Percentiles rank a stretch among this genome's conserved stretches.
Evolutionary conservation across 1,140 invertebrate species (phyloP).

Genomic region (Pseudomyrmex dendroicus): DNA sequence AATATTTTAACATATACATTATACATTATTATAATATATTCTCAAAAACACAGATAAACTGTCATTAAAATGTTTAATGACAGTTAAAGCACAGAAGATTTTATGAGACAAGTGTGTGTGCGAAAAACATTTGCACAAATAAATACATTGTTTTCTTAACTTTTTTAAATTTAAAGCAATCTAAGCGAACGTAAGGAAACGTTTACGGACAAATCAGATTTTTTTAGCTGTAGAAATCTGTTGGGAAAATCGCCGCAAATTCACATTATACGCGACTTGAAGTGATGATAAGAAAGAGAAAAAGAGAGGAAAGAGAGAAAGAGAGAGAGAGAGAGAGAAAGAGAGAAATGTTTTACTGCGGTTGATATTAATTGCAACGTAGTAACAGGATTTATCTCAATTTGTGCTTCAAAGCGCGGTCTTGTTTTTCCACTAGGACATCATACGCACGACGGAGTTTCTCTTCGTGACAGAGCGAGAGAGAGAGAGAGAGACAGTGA

Average conservation of each 20-base stretch:
- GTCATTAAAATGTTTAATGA: not conserved
- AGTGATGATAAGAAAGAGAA: no score
- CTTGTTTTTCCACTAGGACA: slow-evolving; percentile 79
- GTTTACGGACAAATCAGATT: no score
- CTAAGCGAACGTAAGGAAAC: no score
- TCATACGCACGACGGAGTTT: slow-evolving; percentile 62
- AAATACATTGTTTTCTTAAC: no score
- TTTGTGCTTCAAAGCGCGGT: slow-evolving; percentile 81
- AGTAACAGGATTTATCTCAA: slow-evolving; percentile 80
- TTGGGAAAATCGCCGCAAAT: no score
- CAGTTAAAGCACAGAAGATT: not conserved
- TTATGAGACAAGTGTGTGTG: not conserved
- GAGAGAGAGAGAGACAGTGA: not conserved
- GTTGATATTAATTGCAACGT: slow-evolving; percentile 42
- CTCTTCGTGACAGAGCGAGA: not conserved
- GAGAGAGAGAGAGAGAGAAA: no score
- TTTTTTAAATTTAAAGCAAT: no score
- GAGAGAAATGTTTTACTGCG: not conserved
- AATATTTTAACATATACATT: not conserved
- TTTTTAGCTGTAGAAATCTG: no score
- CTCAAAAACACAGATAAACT: no score
- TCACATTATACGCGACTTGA: no score
- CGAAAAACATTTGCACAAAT: no score
- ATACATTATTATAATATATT: not conserved
- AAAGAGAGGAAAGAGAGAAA: no score